Evolutionary conservation across 2,888 invertebrate species (phyloP), one percentile per base, ranked within the genome.

Genomic region (Gisinianus flammeolus): DNA sequence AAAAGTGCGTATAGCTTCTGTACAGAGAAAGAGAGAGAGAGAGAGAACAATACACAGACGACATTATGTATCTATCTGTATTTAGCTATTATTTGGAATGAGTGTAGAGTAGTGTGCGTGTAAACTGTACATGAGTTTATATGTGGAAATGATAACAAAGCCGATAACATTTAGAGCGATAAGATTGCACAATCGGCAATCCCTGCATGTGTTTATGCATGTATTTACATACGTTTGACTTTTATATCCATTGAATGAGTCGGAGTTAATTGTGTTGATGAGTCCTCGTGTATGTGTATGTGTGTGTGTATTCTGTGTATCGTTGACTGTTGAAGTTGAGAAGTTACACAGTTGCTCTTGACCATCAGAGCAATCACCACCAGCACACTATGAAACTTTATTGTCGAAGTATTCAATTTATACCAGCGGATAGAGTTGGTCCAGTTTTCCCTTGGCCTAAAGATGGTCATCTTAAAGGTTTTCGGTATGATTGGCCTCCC

Each of bases 401-500:
- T 62, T 19, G 44, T 44, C 72, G 77, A 54, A 66, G 35, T n/a
- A 83, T 83, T 69, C 69, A 64, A n/a, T 84, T 85, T 76, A 81
- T 85, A 70, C 85, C 83, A 28, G 82, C 80, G 1, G 85, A 84
- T 31, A 79, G 77, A 30, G 79, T 79, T 24, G 83, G 84, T 2
- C 84, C 82, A 5, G 77, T 76, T 26, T 85, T 85, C 77, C 85
- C 85, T 22, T 84, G 81, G 82, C 82, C 81, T 12, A 77, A 80
- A 54, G 80, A 83, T 79, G 82, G 82, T 5, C 82, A 83, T 66
- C 79, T 83, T 35, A 79, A 79, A 70, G 83, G 83, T 26, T 83
- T 84, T 76, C 79, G 81, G 12, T 83, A 82, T 77, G 79, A 84
- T 16, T 85, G 85, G 85, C 85, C 85, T 24, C 84, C 83, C 64